These are phyloP conservation scores for Scrobipalpa costella DNA, from an alignment of 2,888 invertebrate genomes.

Conservation along the genomic window DNA sequence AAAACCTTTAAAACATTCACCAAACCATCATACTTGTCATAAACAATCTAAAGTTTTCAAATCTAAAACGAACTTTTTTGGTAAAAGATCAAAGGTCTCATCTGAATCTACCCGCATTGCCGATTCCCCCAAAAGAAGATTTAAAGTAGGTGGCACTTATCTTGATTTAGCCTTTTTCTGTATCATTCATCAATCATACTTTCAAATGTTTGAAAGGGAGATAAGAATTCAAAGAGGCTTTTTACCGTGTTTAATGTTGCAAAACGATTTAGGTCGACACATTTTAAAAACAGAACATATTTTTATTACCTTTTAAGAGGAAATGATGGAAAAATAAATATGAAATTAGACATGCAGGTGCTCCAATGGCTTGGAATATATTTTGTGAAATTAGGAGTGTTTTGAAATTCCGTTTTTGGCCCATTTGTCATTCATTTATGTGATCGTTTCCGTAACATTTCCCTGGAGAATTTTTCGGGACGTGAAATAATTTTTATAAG, in stretches of 20 bases:
- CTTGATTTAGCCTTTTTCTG: constrained; percentile 49
- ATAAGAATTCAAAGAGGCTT: constrained; percentile 47
- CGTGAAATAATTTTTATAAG: constrained; percentile 58
- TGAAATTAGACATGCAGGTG: not conserved
- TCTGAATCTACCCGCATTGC: not conserved
- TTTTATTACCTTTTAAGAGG: constrained; percentile 5
- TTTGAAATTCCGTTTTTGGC: constrained; percentile 52
- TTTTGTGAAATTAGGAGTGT: constrained; percentile 43
- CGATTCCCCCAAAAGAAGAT: not conserved
- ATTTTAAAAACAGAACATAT: not conserved
- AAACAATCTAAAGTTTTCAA: constrained; percentile 9
- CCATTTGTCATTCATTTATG: constrained; percentile 60
- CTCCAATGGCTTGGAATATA: constrained; percentile 14
- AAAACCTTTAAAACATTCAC: constrained; percentile 18
- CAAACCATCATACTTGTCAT: not conserved
- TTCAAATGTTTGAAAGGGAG: constrained; percentile 53
- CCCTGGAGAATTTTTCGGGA: constrained; percentile 52
- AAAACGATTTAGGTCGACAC: constrained; percentile 17
- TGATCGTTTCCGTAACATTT: constrained; percentile 58
- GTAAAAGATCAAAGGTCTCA: constrained; percentile 8
- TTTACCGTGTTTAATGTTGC: constrained; percentile 13
- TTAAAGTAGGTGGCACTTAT: constrained; percentile 39
- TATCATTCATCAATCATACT: constrained; percentile 60
- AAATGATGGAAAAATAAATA: constrained; percentile 1
- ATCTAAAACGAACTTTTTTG: not conserved